Percentiles rank a stretch among this genome's conserved stretches.
These are phyloP conservation scores for Stichodactyla helianthus DNA, from an alignment of 64 coral and sea anemone genomes.

Conservation along the genomic window DNA sequence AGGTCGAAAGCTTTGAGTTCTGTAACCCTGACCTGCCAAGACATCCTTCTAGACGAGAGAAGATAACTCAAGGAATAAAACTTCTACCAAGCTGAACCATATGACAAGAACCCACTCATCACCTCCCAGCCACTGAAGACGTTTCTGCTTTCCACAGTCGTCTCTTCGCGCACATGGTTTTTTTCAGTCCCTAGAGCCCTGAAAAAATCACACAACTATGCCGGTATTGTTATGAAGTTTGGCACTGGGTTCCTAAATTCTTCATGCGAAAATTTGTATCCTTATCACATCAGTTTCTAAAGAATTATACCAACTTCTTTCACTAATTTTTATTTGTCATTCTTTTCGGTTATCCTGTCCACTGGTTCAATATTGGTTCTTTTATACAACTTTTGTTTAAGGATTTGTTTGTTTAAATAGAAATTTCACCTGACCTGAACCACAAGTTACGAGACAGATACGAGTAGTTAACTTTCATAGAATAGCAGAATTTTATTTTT, in stretches of 20 bases:
- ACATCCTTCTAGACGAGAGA: background rate
- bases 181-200: background rate
- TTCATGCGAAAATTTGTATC: background rate
- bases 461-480: no score
- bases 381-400: no score
- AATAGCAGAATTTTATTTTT: no score
- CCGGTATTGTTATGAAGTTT: background rate
- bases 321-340: background rate
- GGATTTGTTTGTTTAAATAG: no score
- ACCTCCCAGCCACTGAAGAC: background rate
- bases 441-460: no score
- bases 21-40: background rate
- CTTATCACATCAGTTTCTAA: background rate
- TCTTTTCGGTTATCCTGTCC: no score
- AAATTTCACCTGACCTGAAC: no score
- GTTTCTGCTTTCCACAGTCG: background rate
- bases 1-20: slow-evolving; percentile 3
- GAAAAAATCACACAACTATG: background rate
- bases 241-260: background rate
- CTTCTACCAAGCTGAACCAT: background rate
- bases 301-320: background rate
- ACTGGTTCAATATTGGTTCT: no score
- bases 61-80: background rate
- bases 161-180: background rate
- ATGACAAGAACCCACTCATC: background rate